phyloP scores from a whole-genome alignment of 2,113 vertebrate species.

The Neoarius graeffei region DNA sequence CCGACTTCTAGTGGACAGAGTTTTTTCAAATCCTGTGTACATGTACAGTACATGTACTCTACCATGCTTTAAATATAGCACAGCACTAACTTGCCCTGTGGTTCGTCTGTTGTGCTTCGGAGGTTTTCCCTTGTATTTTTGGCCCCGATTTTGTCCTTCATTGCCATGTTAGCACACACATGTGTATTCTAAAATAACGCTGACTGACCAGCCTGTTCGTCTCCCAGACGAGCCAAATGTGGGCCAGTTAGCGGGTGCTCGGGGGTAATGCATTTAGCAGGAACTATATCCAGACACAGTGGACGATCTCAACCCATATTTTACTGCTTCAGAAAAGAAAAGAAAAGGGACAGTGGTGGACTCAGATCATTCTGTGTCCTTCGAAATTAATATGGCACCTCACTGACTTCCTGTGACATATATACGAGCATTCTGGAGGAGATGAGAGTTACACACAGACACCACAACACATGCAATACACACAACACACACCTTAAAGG shows the following conservation, averaged over 20 bases:
- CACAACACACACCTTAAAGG: background rate
- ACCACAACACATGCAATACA: background rate
- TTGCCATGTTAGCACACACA: background rate
- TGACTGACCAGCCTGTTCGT: constrained; percentile 4
- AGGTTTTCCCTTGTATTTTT: background rate
- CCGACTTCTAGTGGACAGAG: background rate
- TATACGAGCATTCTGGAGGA: background rate
- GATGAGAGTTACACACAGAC: background rate
- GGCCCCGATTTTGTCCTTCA: background rate
- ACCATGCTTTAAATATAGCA: background rate
- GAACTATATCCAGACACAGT: constrained; percentile 46
- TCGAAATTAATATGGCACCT: constrained; percentile 54
- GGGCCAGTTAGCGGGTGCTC: constrained; percentile 21
- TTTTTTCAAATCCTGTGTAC: background rate
- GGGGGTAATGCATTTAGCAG: constrained; percentile 28
- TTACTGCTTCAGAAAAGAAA: constrained; percentile 40
- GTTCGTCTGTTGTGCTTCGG: background rate
- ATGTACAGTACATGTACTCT: background rate
- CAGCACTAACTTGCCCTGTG: background rate
- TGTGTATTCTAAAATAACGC: background rate
- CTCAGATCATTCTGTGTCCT: constrained; percentile 40
- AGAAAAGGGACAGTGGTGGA: constrained; percentile 46
- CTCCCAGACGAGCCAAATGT: constrained; percentile 11
- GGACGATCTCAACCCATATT: constrained; percentile 58
- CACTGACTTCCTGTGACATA: constrained; percentile 11